Evolutionary conservation across 2,888 invertebrate genomes (phyloP).

Genomic region (Nowickia ferox): DNA sequence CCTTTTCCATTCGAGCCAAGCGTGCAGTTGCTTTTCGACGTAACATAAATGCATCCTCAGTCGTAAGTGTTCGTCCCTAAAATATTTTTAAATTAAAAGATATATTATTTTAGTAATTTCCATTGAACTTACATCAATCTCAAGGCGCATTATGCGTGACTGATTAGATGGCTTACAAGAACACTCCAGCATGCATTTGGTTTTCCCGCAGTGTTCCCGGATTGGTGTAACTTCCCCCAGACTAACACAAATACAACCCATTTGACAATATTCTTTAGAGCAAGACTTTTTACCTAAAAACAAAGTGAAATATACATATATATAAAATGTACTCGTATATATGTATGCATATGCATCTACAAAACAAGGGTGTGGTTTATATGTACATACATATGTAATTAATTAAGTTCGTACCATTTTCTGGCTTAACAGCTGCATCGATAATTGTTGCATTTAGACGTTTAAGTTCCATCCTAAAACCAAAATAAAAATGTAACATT

Average conservation of each 20-base stretch:
- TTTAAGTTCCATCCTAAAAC: conserved; percentile 84
- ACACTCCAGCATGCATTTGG: conserved; percentile 84
- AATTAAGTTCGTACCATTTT: conserved; percentile 74
- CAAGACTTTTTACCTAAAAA: conserved; percentile 82
- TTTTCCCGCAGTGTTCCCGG: conserved; percentile 86
- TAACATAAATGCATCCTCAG: conserved; percentile 81
- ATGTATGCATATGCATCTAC: background rate
- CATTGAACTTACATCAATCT: conserved; percentile 78
- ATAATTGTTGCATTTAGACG: conserved; percentile 88
- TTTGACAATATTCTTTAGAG: conserved; percentile 84
- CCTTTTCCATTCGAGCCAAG: conserved; percentile 88
- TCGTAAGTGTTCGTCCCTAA: conserved; percentile 80
- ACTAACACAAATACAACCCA: conserved; percentile 88
- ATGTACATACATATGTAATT: background rate
- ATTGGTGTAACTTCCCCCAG: conserved; percentile 83
- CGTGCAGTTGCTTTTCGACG: conserved; percentile 83
- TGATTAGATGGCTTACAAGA: conserved; percentile 80
- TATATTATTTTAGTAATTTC: background rate
- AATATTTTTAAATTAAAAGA: conserved; percentile 7
- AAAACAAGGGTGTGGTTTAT: background rate
- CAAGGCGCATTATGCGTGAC: conserved; percentile 80
- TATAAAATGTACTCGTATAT: too few relatives aligned
- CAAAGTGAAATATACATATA: background rate
- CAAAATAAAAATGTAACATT: conserved; percentile 20
- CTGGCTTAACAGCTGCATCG: conserved; percentile 81